Conservation (phyloP, 2,113 vertebrate species). For the Panthera uncia region DNA sequence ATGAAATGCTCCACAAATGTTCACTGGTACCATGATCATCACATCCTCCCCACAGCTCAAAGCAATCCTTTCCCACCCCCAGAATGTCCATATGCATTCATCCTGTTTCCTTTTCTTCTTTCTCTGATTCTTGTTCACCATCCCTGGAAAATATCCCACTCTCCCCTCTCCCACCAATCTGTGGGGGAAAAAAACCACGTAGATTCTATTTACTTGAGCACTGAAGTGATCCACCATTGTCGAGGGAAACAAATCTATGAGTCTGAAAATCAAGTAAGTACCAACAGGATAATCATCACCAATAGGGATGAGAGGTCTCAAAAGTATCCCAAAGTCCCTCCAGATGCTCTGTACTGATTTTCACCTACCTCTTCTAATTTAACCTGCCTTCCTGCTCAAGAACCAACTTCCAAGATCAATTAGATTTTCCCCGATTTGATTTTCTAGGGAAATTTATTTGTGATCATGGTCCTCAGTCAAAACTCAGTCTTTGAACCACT, state of each 20-base stretch:
- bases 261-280: constrained; percentile 39
- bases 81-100: background rate
- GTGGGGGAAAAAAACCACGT: constrained; percentile 37
- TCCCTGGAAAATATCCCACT: background rate
- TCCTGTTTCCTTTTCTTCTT: background rate
- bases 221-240: background rate
- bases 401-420: background rate
- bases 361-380: background rate
- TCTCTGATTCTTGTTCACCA: background rate
- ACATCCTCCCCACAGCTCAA: background rate
- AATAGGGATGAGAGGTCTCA: background rate
- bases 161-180: background rate
- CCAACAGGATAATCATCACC: background rate
- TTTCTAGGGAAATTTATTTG: background rate
- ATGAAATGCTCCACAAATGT: background rate
- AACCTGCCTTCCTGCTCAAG: background rate
- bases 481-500: constrained; percentile 9
- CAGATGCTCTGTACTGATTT: background rate
- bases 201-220: constrained; percentile 3
- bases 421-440: constrained; percentile 19
- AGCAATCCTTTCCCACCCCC: background rate
- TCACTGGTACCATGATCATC: background rate
- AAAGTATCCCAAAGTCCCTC: background rate
- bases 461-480: background rate
- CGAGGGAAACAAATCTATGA: constrained; percentile 15